Evolutionary conservation across 2,888 invertebrate genomes (phyloP), one percentile per base, ranked within the genome.

Genomic region (Beris chalybata): DNA sequence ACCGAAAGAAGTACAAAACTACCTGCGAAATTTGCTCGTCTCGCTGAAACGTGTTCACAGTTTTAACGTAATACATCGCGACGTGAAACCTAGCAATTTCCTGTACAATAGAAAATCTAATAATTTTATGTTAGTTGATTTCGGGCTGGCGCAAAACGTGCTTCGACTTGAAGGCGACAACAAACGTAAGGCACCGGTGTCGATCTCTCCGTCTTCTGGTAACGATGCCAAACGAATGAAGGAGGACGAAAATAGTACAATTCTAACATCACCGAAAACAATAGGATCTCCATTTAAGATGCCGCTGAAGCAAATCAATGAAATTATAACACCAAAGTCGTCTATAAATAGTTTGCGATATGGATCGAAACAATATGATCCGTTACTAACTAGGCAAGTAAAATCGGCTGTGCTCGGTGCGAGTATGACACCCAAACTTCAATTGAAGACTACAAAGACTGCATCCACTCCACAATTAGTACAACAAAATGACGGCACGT

Each of bases 51-150:
- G 91, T 74, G 92, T 95, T 66, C 95, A 95, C 81, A 85, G 87
- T 53, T 90, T 90, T 77, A 87, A 89, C 70, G 87, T 95, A 69
- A 93, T 95, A 68, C 95, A 95, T 77, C 83, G 95, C 65, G 95
- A 95, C 76, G 87, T 95, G 50, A 95, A 95, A 80, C 95, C 95
- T 2, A 92, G 90, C 79, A 95, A 95, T 82, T 95, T 95, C 79
- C 83, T 95, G 9, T 94, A 92, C 76, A 90, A 93, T 79, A 83
- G 93, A 12, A 83, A 84, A 32, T 85, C 84, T 68, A 83, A 83
- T 72, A 88, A 89, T 74, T 91, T 88, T 80, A 83, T 92, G 61
- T 80, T 95, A 70, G 93, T 95, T 12, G 95, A 95, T 81, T 95
- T 95, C 83, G 95, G 95, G 0, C 83, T 95, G 70, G 92, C 95